phyloP scores from a whole-genome alignment of 2,888 invertebrate species.

The Polyploca ridens region DNA sequence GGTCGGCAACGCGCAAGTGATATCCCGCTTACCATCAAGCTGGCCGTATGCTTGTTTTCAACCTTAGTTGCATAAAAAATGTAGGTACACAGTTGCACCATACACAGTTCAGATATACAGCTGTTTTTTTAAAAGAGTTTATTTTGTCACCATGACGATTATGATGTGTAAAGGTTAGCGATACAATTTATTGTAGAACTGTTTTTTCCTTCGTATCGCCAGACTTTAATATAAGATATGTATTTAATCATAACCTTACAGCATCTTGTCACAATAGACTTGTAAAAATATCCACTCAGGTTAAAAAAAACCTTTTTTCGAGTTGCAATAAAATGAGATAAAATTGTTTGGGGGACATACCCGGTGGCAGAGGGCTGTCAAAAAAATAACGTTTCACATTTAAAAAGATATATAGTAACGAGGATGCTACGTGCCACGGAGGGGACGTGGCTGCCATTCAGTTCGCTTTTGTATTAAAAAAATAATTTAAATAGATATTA shows the following conservation, averaged over 20 bases:
- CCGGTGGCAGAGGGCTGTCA: conserved; percentile 58
- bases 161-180: too few relatives aligned
- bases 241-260: neutral
- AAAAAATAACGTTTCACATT: conserved; percentile 77
- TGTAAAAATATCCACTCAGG: conserved; percentile 12
- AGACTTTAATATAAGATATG: neutral
- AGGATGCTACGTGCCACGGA: conserved; percentile 60
- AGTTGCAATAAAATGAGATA: conserved; percentile 53
- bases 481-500: neutral
- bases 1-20: too few relatives aligned
- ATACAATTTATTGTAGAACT: too few relatives aligned
- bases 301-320: conserved; percentile 24
- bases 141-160: too few relatives aligned
- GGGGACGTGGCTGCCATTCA: conserved; percentile 12
- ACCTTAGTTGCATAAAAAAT: too few relatives aligned
- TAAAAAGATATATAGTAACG: conserved; percentile 76
- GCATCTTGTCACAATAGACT: conserved; percentile 11
- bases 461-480: neutral
- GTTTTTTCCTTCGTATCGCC: neutral
- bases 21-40: too few relatives aligned
- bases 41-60: too few relatives aligned
- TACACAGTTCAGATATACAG: too few relatives aligned
- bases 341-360: conserved; percentile 51
- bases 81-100: too few relatives aligned
- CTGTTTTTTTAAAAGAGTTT: too few relatives aligned